Conservation (phyloP, 2,797 vertebrate species). For the Gadopsis marmoratus region DNA sequence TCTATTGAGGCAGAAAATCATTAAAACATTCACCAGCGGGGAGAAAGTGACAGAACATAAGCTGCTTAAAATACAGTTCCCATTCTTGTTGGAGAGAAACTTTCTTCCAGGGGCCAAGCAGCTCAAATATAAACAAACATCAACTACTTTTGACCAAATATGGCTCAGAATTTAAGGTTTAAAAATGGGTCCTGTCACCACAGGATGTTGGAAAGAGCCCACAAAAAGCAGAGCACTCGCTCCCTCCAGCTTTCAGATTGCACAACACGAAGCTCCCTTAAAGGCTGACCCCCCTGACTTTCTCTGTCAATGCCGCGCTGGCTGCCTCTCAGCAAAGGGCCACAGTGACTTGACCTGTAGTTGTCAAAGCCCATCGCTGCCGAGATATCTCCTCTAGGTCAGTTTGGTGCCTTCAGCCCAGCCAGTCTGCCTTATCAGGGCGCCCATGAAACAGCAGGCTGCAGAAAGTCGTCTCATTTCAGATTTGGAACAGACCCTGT, state of each 20-base stretch:
- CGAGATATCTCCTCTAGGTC: conserved; percentile 59
- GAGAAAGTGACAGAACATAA: conserved; percentile 73
- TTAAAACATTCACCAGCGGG: conserved; percentile 62
- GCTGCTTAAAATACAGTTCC: conserved; percentile 74
- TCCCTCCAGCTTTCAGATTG: conserved; percentile 44
- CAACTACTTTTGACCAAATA: conserved; percentile 81
- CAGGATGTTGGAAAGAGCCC: conserved; percentile 79
- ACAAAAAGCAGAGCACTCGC: conserved; percentile 75
- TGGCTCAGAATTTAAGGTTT: conserved; percentile 72
- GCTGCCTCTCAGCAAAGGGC: conserved; percentile 18
- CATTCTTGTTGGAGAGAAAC: conserved; percentile 64
- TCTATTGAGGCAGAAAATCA: conserved; percentile 72
- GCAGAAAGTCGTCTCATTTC: conserved; percentile 68
- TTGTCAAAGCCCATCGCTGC: conserved; percentile 42
- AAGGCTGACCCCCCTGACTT: conserved; percentile 39
- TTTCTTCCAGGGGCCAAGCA: conserved; percentile 67
- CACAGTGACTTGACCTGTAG: conserved; percentile 57
- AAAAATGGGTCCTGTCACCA: conserved; percentile 78
- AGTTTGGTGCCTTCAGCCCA: conserved; percentile 52
- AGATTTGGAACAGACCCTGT: conserved; percentile 68
- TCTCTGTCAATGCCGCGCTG: conserved; percentile 27
- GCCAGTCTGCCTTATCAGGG: conserved; percentile 69
- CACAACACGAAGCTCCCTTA: conserved; percentile 43
- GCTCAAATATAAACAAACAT: conserved; percentile 81
- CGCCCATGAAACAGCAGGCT: conserved; percentile 60